Evolutionary conservation across 2,888 invertebrate genomes (phyloP).

Genomic region (Nomada flava): DNA sequence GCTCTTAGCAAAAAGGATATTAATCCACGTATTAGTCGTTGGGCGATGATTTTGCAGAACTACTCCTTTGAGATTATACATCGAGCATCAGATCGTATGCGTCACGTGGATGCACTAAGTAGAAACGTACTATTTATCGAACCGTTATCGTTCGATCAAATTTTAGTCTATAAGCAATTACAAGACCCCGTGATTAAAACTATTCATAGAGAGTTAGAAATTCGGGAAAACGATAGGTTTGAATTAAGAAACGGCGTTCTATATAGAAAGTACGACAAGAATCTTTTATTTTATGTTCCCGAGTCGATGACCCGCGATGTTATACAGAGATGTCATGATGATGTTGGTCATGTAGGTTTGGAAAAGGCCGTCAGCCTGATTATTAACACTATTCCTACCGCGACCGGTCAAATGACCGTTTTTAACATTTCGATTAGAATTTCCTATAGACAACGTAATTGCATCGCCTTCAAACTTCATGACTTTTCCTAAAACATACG

Average conservation of each 20-base stretch:
- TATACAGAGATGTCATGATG: constrained; percentile 27
- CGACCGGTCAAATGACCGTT: too few species aligned
- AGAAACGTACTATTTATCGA: constrained; percentile 17
- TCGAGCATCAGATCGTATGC: constrained; percentile 16
- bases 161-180: constrained; percentile 18
- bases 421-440: too few species aligned
- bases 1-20: constrained; percentile 31
- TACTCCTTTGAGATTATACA: constrained; percentile 29
- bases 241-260: constrained; percentile 31
- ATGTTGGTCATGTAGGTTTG: constrained; percentile 24
- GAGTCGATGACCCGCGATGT: constrained; percentile 10
- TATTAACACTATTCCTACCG: neutral
- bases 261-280: constrained; percentile 1
- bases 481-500: too few species aligned
- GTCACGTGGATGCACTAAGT: constrained; percentile 25
- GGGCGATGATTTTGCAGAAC: constrained; percentile 17
- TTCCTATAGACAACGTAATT: too few species aligned
- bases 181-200: constrained; percentile 4
- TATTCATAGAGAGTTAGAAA: constrained; percentile 10
- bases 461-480: too few species aligned
- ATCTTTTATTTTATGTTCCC: constrained; percentile 18
- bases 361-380: constrained; percentile 22
- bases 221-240: neutral
- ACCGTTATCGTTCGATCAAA: constrained; percentile 19
- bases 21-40: constrained; percentile 29